These are phyloP conservation scores for Aphyosemion australe DNA, from an alignment of 2,113 vertebrate species.

Conservation along the genomic window DNA sequence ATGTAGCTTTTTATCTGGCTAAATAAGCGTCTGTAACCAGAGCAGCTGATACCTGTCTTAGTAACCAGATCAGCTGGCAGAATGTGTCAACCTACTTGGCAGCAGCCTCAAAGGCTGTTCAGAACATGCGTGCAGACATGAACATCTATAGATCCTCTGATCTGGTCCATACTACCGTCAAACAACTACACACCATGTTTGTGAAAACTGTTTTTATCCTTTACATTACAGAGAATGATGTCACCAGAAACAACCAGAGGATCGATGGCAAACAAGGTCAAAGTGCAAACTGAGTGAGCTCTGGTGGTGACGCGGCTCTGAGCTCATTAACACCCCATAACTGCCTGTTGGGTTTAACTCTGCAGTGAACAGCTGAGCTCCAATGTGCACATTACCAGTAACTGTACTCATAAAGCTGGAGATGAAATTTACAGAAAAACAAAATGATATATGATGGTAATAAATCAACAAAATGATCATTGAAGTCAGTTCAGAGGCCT, in stretches of 20 bases:
- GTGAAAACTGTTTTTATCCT: background rate
- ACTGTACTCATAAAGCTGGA: background rate
- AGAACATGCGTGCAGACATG: conserved; percentile 9
- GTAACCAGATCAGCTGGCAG: conserved; percentile 32
- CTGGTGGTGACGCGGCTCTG: conserved; percentile 8
- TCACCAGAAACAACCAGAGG: background rate
- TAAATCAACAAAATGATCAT: no score
- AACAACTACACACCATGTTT: background rate
- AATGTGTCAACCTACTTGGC: conserved; percentile 1
- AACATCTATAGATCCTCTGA: background rate
- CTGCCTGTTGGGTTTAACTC: background rate
- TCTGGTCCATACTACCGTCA: background rate
- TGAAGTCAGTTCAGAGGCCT: no score
- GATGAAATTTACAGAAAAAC: no score
- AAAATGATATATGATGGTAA: no score
- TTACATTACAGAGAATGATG: background rate
- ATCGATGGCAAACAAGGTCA: background rate
- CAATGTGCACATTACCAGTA: background rate
- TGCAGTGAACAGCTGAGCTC: background rate
- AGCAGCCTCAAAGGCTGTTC: conserved; percentile 2
- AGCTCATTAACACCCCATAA: background rate
- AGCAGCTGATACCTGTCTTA: conserved; percentile 16
- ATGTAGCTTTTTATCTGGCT: background rate
- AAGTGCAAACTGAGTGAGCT: conserved; percentile 32
- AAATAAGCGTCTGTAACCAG: conserved; percentile 17